Conservation (phyloP, 2,888 invertebrate genomes). For the Tenthredo distinguenda region DNA sequence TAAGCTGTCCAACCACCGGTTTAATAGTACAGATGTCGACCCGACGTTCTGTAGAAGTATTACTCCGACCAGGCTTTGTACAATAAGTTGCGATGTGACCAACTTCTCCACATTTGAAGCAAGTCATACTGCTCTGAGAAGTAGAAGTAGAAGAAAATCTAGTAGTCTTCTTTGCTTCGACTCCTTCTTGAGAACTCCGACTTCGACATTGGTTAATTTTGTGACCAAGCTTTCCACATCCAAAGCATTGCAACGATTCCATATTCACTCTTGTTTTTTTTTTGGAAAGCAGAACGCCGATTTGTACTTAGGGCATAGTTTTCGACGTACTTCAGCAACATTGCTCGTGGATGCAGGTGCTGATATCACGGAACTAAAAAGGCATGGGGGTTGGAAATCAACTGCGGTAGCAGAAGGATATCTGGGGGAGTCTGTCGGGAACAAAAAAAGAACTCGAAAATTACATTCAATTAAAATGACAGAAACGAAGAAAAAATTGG, state of each 20-base stretch:
- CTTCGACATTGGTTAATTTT: background rate
- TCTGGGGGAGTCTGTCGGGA: constrained; percentile 2
- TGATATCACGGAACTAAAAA: constrained; percentile 10
- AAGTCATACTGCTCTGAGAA: background rate
- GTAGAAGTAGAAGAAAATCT: no score
- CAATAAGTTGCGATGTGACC: background rate
- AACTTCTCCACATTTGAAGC: background rate
- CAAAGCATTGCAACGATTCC: no score
- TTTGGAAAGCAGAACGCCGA: background rate
- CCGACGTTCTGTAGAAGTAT: background rate
- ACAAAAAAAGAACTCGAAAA: constrained; percentile 5
- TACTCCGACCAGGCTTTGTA: background rate
- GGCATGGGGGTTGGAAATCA: background rate
- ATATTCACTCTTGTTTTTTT: no score
- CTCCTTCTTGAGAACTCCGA: background rate
- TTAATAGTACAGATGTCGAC: background rate
- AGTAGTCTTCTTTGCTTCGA: no score
- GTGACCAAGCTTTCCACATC: background rate
- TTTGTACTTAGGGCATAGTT: background rate
- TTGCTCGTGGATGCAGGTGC: constrained; percentile 22
- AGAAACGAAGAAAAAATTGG: background rate
- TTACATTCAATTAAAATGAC: constrained; percentile 1
- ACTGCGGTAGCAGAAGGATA: constrained; percentile 16
- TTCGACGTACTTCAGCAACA: constrained; percentile 17
- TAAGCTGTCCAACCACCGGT: background rate